Evolutionary conservation across 2,113 vertebrate genomes (phyloP), one percentile per base, ranked within the genome.

Genomic region (Chaetodon auriga): DNA sequence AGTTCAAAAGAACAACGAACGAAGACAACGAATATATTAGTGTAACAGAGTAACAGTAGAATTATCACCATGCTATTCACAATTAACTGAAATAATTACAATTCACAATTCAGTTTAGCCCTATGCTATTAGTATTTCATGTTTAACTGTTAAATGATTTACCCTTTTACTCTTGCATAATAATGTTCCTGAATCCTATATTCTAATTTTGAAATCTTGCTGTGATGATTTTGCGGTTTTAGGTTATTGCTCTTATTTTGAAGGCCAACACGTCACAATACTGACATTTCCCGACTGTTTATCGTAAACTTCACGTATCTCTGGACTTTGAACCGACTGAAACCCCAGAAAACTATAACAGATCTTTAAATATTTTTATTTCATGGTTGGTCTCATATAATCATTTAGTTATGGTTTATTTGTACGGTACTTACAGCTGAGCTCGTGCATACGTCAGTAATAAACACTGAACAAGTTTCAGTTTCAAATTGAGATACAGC

Each of bases 181-280:
- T 30, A 30, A 30, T 30, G 30, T 30, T 30, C 3, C 30, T 30
- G 30, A 30, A 30, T 30, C 11, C 38, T 41, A 41, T 41, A 7
- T 41, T 41, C 38, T 41, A 41, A 21, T 7, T 19, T 21, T 30
- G 18, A 38, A 41, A 63, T 41, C 58, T 36, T 60, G 21, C n/a
- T 41, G 25, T 15, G 6, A 43, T 30, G 10, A 18, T 18, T 18
- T n/a, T 6, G 0, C 0, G 2, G 18, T 18, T 41, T 71, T n/a
- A 10, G 23, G n/a, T 35, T 11, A n/a, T 12, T 0, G 49, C 46
- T 74, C 36, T 85, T 87, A 90, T 75, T 88, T 35, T 88, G 85
- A 83, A 88, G 14, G 8, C 9, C 11, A 12, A 13, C 4, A 25
- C 11, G 0, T 21, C 11, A 7, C 3, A 30, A 7, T 51, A 18